These are phyloP conservation scores for Phrynocephalus vlangalii DNA, from an alignment of 2,797 vertebrate genomes.

Conservation along the genomic window DNA sequence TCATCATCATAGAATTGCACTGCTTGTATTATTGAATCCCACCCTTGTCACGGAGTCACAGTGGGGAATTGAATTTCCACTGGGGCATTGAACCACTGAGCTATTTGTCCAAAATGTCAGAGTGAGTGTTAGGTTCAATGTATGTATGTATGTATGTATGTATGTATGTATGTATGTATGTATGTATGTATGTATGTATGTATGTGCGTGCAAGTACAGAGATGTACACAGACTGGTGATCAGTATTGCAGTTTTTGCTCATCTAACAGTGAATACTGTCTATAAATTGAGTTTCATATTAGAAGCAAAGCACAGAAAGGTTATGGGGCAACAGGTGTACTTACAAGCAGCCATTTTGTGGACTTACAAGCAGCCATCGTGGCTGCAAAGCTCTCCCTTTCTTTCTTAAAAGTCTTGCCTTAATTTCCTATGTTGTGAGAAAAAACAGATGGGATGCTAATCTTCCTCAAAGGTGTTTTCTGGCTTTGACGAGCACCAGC, in stretches of 20 bases:
- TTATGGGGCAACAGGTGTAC: not conserved
- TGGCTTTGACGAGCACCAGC: constrained; percentile 51
- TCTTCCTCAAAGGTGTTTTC: not conserved
- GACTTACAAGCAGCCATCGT: constrained; percentile 38
- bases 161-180: too few relatives aligned
- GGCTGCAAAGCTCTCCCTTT: constrained; percentile 13
- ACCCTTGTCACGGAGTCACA: too few relatives aligned
- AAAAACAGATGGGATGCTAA: constrained; percentile 52
- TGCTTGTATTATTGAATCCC: too few relatives aligned
- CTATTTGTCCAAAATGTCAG: too few relatives aligned
- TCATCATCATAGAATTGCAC: too few relatives aligned
- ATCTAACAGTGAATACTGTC: not conserved
- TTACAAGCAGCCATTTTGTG: constrained; percentile 17
- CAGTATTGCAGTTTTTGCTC: not conserved
- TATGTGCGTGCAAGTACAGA: not conserved
- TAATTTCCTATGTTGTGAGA: constrained; percentile 43
- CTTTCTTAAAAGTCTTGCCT: not conserved
- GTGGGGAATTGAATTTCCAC: too few relatives aligned
- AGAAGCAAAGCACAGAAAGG: constrained; percentile 11
- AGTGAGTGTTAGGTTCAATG: too few relatives aligned
- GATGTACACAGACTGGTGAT: not conserved
- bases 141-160: not conserved
- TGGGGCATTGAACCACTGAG: too few relatives aligned
- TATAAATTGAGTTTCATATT: not conserved
- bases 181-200: too few relatives aligned